phyloP scores from a whole-genome alignment of 2,113 vertebrate species.

The Taxidea taxus region DNA sequence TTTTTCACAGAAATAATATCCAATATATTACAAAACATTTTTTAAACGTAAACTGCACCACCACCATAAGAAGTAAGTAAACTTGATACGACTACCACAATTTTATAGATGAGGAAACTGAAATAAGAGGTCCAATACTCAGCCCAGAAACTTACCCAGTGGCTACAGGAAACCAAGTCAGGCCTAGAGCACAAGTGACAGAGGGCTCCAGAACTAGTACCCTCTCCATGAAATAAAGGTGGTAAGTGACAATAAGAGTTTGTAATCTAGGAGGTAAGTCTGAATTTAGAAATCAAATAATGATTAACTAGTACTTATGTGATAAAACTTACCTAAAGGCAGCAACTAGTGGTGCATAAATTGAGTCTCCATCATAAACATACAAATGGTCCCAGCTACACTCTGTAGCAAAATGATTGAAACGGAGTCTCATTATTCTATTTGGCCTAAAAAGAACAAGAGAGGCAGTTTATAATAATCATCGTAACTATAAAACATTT shows the following conservation, averaged over 20 bases:
- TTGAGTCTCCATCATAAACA: constrained; percentile 97
- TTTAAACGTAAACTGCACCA: not conserved
- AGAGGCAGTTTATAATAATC: constrained; percentile 1
- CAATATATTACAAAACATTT: not conserved
- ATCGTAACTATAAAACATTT: constrained; percentile 2
- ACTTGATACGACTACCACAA: not conserved
- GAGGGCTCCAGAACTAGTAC: not conserved
- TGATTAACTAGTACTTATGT: not conserved
- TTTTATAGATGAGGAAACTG: not conserved
- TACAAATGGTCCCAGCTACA: constrained; percentile 99
- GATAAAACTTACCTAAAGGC: constrained; percentile 92
- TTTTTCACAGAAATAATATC: constrained; percentile 38
- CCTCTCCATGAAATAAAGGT: not conserved
- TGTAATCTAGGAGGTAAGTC: not conserved
- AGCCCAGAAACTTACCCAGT: not conserved
- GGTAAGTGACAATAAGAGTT: not conserved
- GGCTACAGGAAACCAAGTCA: not conserved
- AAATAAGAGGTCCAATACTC: not conserved
- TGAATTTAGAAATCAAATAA: constrained; percentile 39
- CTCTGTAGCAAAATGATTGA: constrained; percentile 98
- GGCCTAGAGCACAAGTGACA: not conserved
- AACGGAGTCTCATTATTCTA: constrained; percentile 92
- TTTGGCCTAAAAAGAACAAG: constrained; percentile 86
- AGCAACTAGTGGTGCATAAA: constrained; percentile 95
- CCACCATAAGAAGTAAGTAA: not conserved